phyloP scores from a whole-genome alignment of 2,888 invertebrate genomes.

The Peribatodes rhomboidaria region DNA sequence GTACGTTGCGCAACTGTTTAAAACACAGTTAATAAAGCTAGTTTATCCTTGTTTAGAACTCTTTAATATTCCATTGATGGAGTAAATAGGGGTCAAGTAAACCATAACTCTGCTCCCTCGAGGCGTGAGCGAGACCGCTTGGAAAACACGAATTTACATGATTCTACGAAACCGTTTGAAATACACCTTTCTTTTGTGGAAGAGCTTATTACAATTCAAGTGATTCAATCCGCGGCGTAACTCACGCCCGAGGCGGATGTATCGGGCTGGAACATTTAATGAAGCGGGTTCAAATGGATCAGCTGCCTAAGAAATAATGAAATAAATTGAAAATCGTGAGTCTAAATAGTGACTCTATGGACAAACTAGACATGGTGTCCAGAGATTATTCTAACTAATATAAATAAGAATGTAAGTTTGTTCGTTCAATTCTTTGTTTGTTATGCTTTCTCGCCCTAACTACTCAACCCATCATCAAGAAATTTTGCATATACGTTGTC shows the following conservation, averaged over 20 bases:
- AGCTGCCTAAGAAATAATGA: background rate
- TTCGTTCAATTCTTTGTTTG: too few relatives aligned
- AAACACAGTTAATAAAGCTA: constrained; percentile 50
- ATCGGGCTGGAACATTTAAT: constrained; percentile 17
- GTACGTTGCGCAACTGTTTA: constrained; percentile 47
- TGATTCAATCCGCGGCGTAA: constrained; percentile 53
- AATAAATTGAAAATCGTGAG: too few relatives aligned
- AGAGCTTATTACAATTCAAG: constrained; percentile 65
- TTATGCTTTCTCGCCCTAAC: too few relatives aligned
- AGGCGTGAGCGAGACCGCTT: constrained; percentile 47
- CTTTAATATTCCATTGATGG: constrained; percentile 73
- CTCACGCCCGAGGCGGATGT: constrained; percentile 39
- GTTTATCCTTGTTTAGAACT: constrained; percentile 56
- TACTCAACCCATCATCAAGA: too few relatives aligned
- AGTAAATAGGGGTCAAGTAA: constrained; percentile 70
- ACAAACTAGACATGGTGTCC: too few relatives aligned
- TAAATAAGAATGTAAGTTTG: too few relatives aligned
- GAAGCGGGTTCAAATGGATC: background rate
- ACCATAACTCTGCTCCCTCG: constrained; percentile 71
- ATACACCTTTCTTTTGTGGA: constrained; percentile 66
- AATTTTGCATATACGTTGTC: too few relatives aligned
- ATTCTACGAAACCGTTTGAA: constrained; percentile 74
- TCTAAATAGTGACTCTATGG: too few relatives aligned
- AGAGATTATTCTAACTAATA: too few relatives aligned
- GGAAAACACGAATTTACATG: constrained; percentile 72